A percentile compares a stretch with the other conserved stretches of the same genome.
Evolutionary conservation across 2,113 vertebrate species (phyloP).

Genomic region (Neodon shergylaensis): DNA sequence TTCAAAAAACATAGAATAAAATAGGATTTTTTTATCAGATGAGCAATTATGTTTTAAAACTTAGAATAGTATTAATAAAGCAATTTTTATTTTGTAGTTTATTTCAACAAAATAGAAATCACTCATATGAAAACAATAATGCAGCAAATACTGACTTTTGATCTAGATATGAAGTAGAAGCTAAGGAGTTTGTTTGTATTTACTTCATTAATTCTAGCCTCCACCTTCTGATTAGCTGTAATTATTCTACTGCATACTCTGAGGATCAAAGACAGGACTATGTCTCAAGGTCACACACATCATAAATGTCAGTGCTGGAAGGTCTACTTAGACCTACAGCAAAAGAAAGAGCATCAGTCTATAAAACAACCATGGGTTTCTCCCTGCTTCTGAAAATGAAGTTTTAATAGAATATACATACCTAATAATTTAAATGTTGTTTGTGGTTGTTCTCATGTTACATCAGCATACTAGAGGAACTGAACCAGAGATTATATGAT

Average conservation of each 20-base stretch:
- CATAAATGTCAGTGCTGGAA: not conserved
- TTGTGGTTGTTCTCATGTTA: not conserved
- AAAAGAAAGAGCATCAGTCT: not conserved
- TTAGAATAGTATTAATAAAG: not conserved
- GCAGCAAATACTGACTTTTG: not conserved
- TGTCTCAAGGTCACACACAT: not conserved
- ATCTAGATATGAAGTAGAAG: not conserved
- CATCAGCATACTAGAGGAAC: not conserved
- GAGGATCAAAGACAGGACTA: not conserved
- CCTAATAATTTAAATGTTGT: not conserved
- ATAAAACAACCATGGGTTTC: not conserved
- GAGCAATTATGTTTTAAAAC: not conserved
- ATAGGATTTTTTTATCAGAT: not conserved
- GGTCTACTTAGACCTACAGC: not conserved
- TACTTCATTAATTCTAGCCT: not conserved
- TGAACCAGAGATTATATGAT: not conserved
- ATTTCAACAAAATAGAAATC: not conserved
- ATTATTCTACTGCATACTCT: not conserved
- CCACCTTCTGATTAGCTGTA: not conserved
- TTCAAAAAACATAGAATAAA: not conserved
- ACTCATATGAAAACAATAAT: not conserved
- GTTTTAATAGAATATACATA: not conserved
- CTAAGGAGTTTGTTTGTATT: not conserved
- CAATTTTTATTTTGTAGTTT: not conserved
- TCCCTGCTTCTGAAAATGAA: not conserved